phyloP scores from a whole-genome alignment of 2,113 vertebrate genomes.

The Scortum barcoo region DNA sequence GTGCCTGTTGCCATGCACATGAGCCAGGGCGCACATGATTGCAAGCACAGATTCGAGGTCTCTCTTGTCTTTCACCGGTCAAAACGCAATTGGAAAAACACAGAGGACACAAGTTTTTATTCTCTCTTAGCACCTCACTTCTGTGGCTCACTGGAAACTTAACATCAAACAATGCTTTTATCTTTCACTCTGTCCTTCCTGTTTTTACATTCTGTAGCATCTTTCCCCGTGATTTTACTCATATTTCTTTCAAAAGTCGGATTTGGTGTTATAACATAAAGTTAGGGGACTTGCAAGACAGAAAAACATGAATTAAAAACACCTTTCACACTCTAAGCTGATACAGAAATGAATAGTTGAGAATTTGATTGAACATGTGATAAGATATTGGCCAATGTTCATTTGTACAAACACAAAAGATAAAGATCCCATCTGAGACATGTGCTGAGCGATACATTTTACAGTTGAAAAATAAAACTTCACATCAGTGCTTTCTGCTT shows the following conservation, averaged over 20 bases:
- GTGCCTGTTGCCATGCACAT: background rate
- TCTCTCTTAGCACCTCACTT: conserved; percentile 3
- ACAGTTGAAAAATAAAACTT: background rate
- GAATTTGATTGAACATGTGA: background rate
- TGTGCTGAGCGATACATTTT: background rate
- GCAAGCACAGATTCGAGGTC: background rate
- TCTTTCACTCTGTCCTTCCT: background rate
- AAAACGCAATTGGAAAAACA: too few relatives aligned
- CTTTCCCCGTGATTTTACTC: background rate
- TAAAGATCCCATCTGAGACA: too few relatives aligned
- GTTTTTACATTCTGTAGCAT: background rate
- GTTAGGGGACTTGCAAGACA: background rate
- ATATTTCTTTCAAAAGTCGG: background rate
- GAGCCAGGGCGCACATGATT: background rate
- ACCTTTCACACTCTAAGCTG: background rate
- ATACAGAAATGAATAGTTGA: background rate
- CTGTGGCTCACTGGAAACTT: background rate
- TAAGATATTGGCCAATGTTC: background rate
- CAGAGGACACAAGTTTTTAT: background rate
- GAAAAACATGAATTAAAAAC: background rate
- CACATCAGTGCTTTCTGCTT: background rate
- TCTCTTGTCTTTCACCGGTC: background rate
- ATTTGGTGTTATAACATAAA: background rate
- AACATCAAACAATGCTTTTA: background rate
- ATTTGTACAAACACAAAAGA: too few relatives aligned